phyloP scores from a whole-genome alignment of 2,888 invertebrate species.

The Lacanobia wlatinum region DNA sequence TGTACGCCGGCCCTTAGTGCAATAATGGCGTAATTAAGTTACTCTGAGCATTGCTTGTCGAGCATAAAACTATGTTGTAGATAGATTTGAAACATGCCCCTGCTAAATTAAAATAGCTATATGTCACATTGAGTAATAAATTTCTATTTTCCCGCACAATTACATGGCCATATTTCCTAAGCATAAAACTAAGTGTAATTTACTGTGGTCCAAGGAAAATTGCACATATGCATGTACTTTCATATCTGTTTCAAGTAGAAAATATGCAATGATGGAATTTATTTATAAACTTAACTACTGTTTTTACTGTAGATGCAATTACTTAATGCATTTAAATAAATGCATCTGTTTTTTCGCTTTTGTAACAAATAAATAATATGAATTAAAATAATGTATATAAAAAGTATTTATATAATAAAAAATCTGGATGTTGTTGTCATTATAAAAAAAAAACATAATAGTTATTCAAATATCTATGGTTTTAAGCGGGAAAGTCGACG shows the following conservation, averaged over 20 bases:
- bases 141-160: not conserved
- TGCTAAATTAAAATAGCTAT: conserved; percentile 5
- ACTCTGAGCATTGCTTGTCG: not conserved
- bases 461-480: conserved; percentile 24
- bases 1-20: too few species aligned
- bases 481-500: conserved; percentile 55
- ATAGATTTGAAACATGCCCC: not conserved
- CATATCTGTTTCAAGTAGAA: conserved; percentile 48
- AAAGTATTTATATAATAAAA: conserved; percentile 27
- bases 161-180: conserved; percentile 30
- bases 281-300: conserved; percentile 54
- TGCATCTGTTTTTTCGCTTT: conserved; percentile 40
- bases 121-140: not conserved
- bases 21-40: not conserved
- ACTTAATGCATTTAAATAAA: conserved; percentile 16
- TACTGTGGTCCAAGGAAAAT: conserved; percentile 59
- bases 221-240: conserved; percentile 53
- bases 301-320: conserved; percentile 53
- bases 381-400: conserved; percentile 48
- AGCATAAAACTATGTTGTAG: not conserved
- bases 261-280: conserved; percentile 57
- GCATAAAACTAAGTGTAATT: conserved; percentile 49
- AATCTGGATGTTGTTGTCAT: conserved; percentile 35
- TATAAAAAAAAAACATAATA: conserved; percentile 19
- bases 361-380: conserved; percentile 23